Base-by-base conservation (phyloP, 2,113 vertebrate genomes). In the Cyprinodon tularosa region DNA sequence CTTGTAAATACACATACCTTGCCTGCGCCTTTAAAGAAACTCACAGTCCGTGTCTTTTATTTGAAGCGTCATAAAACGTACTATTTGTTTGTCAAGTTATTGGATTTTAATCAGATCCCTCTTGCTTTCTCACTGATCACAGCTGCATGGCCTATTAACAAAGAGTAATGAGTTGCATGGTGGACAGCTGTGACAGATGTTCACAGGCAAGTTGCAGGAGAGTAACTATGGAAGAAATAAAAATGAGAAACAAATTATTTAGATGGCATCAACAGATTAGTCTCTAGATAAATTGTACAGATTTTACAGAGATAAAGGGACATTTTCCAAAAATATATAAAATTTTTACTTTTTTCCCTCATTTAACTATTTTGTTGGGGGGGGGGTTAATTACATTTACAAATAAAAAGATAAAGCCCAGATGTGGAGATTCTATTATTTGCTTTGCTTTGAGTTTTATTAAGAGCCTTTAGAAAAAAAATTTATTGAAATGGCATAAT, bases 61-160 rank as follows among this genome's bases (percentile, higher is more conserved):
- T 80, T 47, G 40, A 22, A 77, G 62, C 63, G 65, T 42, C 22
- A 48, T 79, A 80, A 89, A 76, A 72, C 20, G 53, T 14, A 65
- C 74, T 57, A 77, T 78, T 86, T 83, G 82, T 89, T 88, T 85
- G 74, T 81, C 6, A 60, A 79, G 80, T 88, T 88, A 84, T 86
- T 90, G 74, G 79, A 74, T 79, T 90, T 68, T 81, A 77, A 88
- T 85, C 72, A 20, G 71, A 68, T 62, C 74, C 77, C 65, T 90
- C 65, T 69, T 76, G 77, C 81, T 84, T 83, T 77, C 78, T 40
- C 68, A 84, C 64, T 61, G 76, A 71, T 63, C 40, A 4, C 85
- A 88, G 82, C 85, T 84, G 78, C 53, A 39, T 69, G 64, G 66
- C 60, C 72, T 68, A 77, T 71, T n/a, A 77, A n/a, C 57, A 66